These are phyloP conservation scores for Perodicticus potto DNA, from an alignment of 2,797 vertebrate genomes.

Conservation along the genomic window DNA sequence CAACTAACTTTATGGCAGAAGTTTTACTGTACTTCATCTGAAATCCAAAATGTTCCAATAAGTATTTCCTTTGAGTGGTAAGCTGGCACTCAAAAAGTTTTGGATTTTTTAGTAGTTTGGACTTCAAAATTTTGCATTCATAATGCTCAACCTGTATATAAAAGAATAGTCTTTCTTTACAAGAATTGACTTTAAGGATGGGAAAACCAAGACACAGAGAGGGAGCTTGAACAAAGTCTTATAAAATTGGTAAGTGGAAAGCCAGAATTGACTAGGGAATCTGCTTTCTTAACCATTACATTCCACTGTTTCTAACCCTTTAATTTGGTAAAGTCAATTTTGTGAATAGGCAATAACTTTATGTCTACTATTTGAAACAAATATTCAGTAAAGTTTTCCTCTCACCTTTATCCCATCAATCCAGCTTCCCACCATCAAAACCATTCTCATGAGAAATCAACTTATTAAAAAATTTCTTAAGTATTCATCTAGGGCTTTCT, in stretches of 20 bases:
- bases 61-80: not conserved
- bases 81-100: not conserved
- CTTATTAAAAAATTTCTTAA: not conserved
- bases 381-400: not conserved
- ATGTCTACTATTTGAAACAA: not conserved
- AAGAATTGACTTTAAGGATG: conserved; percentile 3
- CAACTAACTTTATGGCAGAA: not conserved
- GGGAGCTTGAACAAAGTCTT: not conserved
- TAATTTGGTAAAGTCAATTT: not conserved
- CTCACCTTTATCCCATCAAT: not conserved
- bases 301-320: not conserved
- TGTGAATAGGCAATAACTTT: not conserved
- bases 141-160: not conserved
- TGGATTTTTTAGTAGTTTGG: not conserved
- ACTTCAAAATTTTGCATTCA: not conserved
- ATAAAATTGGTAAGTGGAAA: not conserved
- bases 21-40: not conserved
- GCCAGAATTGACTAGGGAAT: not conserved
- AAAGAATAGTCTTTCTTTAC: not conserved
- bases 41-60: not conserved
- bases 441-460: not conserved
- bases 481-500: not conserved
- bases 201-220: not conserved
- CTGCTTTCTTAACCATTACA: not conserved
- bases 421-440: not conserved